A percentile compares a stretch with the other conserved stretches of the same genome.
Evolutionary conservation across 1,140 invertebrate genomes (phyloP).

Genomic region (Watersipora subatra): DNA sequence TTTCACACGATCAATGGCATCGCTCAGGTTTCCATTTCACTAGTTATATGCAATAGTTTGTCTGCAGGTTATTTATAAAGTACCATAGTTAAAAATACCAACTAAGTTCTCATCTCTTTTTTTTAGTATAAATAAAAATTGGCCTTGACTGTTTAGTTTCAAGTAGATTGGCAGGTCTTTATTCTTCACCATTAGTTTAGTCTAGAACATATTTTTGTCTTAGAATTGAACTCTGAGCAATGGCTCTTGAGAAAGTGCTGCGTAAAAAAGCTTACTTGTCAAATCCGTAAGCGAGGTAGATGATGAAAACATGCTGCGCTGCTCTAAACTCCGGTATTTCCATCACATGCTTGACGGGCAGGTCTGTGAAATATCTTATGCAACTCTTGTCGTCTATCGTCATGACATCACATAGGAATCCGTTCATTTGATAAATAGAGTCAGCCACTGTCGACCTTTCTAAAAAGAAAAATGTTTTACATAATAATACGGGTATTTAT

Average conservation of each 20-base stretch:
- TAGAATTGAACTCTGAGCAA: not conserved
- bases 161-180: too few relatives aligned
- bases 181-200: too few relatives aligned
- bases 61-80: too few relatives aligned
- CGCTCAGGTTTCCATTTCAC: too few relatives aligned
- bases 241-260: not conserved
- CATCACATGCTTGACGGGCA: not conserved
- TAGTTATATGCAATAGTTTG: too few relatives aligned
- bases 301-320: not conserved
- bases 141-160: too few relatives aligned
- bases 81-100: too few relatives aligned
- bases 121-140: too few relatives aligned
- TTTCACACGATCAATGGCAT: too few relatives aligned
- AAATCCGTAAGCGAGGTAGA: not conserved
- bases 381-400: not conserved
- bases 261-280: constrained; percentile 1
- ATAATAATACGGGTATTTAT: too few relatives aligned
- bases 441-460: not conserved
- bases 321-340: not conserved
- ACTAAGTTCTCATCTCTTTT: too few relatives aligned
- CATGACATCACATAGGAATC: constrained; percentile 1
- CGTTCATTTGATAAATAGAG: not conserved
- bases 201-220: not conserved
- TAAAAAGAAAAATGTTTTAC: too few relatives aligned
- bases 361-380: not conserved